Conservation (phyloP, 2,113 vertebrate genomes). For the Heterotis niloticus region DNA sequence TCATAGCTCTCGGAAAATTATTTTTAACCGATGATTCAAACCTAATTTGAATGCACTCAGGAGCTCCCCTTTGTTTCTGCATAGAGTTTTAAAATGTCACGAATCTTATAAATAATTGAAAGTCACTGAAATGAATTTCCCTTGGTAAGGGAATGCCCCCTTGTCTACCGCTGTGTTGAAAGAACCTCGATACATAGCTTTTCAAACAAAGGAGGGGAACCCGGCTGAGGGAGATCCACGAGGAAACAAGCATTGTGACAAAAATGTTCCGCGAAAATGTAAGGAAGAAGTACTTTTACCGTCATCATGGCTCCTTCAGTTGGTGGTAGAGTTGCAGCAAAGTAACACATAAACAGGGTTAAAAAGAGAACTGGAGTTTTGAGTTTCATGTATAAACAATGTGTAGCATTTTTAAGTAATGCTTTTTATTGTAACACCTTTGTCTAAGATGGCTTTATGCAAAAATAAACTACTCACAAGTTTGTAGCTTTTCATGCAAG, state of each 20-base stretch:
- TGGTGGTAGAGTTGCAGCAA: background rate
- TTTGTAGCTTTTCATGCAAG: too few species aligned
- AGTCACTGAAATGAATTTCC: background rate
- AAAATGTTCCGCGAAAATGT: background rate
- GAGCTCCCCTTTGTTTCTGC: background rate
- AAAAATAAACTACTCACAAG: too few species aligned
- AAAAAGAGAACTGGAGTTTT: too few species aligned
- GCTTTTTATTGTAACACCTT: too few species aligned
- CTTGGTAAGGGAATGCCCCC: background rate
- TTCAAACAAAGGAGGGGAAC: background rate
- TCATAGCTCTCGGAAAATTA: background rate
- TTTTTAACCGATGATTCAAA: background rate
- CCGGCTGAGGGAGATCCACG: background rate
- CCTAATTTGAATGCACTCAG: background rate
- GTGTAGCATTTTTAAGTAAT: too few species aligned
- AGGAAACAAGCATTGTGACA: background rate
- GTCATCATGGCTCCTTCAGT: background rate
- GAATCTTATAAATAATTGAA: conserved; percentile 5
- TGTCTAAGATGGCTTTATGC: too few species aligned
- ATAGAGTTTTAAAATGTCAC: background rate
- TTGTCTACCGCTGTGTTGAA: background rate
- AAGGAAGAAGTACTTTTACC: background rate
- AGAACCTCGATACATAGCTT: background rate
- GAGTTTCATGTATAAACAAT: too few species aligned
- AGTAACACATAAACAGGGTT: too few species aligned